Conservation (phyloP, 2,888 invertebrate species). For the Pristionchus fissidentatus region DNA sequence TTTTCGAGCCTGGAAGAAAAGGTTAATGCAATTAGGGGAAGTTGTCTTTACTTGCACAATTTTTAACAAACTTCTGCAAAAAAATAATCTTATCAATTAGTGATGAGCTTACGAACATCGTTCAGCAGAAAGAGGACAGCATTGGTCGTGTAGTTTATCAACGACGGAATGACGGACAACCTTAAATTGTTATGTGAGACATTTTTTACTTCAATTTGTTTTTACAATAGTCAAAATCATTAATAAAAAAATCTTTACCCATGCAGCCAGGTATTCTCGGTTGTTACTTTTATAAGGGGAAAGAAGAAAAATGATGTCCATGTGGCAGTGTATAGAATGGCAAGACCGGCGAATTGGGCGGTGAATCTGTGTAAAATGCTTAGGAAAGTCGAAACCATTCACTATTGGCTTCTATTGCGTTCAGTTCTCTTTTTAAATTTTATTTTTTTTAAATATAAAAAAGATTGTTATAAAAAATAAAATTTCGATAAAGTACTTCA, state of each 20-base stretch:
- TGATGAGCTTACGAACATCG: too few relatives aligned
- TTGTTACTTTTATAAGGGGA: neutral
- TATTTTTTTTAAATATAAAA: neutral
- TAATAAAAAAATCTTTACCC: neutral
- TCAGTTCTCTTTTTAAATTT: neutral
- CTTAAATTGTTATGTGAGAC: neutral
- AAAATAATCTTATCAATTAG: too few relatives aligned
- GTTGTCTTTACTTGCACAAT: too few relatives aligned
- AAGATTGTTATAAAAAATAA: neutral
- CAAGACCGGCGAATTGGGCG: neutral
- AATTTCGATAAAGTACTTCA: too few relatives aligned
- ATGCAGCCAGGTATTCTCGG: neutral
- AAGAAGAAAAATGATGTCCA: neutral
- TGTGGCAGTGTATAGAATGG: neutral
- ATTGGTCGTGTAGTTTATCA: neutral
- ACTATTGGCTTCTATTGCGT: too few relatives aligned
- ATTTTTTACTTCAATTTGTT: neutral
- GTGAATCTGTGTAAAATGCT: too few relatives aligned
- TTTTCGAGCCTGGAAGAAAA: too few relatives aligned
- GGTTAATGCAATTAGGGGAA: too few relatives aligned
- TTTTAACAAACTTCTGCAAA: too few relatives aligned
- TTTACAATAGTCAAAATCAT: too few relatives aligned
- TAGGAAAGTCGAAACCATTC: too few relatives aligned
- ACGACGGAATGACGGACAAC: neutral
- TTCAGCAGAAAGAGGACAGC: neutral